These are phyloP conservation scores for Carduelis carduelis DNA, from an alignment of 2,797 vertebrate genomes.

Conservation along the genomic window DNA sequence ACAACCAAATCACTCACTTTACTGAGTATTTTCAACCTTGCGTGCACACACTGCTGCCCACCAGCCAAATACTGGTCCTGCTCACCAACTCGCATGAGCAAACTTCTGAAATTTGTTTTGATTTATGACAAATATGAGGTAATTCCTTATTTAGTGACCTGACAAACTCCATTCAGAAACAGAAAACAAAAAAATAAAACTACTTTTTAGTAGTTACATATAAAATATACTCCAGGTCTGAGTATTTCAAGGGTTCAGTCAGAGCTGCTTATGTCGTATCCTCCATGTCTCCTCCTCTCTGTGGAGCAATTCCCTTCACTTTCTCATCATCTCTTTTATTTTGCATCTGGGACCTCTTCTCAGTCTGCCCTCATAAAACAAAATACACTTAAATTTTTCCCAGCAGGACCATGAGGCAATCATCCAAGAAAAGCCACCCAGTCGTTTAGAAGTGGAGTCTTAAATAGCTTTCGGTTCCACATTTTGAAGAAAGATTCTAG, in stretches of 20 bases:
- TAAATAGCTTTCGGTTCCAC: background rate
- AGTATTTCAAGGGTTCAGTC: background rate
- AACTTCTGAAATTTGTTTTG: background rate
- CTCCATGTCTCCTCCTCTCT: background rate
- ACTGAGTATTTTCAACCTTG: background rate
- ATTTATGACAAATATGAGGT: background rate
- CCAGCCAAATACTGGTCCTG: background rate
- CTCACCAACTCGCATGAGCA: background rate
- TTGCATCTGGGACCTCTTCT: background rate
- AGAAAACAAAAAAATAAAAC: background rate
- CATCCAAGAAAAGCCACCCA: background rate
- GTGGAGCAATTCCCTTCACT: background rate
- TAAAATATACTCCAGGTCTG: background rate
- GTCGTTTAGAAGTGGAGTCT: background rate
- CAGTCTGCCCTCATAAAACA: background rate
- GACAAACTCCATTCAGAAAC: background rate
- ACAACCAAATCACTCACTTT: background rate
- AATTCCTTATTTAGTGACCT: background rate
- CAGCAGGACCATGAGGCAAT: background rate
- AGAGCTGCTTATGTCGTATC: background rate
- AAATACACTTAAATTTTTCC: background rate
- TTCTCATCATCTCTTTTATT: background rate
- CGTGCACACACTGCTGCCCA: background rate
- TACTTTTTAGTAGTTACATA: background rate
- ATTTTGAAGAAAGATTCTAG: background rate